phyloP scores from a whole-genome alignment of 2,113 vertebrate genomes.

The Albula goreensis region DNA sequence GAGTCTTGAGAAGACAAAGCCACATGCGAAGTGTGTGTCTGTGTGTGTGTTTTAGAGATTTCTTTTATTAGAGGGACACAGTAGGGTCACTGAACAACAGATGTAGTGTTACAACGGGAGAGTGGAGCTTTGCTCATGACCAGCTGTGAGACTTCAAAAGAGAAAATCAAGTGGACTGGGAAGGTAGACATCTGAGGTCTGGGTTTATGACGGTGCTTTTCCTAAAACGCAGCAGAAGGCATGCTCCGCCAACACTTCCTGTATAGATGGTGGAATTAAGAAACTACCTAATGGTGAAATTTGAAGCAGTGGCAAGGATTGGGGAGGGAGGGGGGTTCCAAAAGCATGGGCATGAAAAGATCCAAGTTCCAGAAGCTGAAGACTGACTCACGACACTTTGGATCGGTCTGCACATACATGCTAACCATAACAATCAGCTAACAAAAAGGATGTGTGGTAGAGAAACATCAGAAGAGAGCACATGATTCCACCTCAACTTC shows the following conservation, averaged over 20 bases:
- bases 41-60: neutral
- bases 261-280: slow-evolving; percentile 57
- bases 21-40: slow-evolving; percentile 34
- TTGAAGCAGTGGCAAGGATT: no score
- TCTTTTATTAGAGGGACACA: neutral
- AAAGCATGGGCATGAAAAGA: neutral
- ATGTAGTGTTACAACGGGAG: slow-evolving; percentile 19
- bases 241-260: slow-evolving; percentile 56
- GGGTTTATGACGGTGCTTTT: slow-evolving; percentile 57
- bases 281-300: slow-evolving; percentile 49
- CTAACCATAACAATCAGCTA: neutral
- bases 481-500: slow-evolving; percentile 5
- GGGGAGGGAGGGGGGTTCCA: neutral
- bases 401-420: neutral
- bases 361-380: neutral
- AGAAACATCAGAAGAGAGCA: no score
- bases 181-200: slow-evolving; percentile 31
- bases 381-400: neutral
- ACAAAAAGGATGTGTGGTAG: neutral
- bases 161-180: slow-evolving; percentile 35
- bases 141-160: slow-evolving; percentile 59
- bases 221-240: slow-evolving; percentile 51
- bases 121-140: slow-evolving; percentile 39
- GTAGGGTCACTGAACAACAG: neutral
- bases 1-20: slow-evolving; percentile 49